Conservation (phyloP, 2,888 invertebrate species). For the Zhuqinia jingwanae region DNA sequence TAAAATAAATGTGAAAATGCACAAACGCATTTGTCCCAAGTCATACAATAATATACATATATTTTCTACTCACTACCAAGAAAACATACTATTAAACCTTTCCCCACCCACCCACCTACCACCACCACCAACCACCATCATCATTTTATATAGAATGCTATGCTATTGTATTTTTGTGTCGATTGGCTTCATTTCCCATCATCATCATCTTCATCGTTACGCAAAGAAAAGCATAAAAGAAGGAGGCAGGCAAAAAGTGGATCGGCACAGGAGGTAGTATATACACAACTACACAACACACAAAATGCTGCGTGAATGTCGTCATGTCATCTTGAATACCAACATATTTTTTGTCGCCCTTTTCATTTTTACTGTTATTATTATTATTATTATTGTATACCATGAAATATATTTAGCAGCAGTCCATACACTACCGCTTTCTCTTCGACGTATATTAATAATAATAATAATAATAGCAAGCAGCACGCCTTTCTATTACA, state of each 20-base stretch:
- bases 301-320: no score
- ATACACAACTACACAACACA: no score
- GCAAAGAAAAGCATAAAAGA: slow-evolving; percentile 17
- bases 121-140: background rate
- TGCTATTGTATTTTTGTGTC: slow-evolving; percentile 53
- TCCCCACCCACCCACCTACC: slow-evolving; percentile 6
- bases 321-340: slow-evolving; percentile 48
- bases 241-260: slow-evolving; percentile 49
- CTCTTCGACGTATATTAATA: no score
- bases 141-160: slow-evolving; percentile 24
- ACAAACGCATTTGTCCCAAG: background rate
- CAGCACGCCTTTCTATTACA: background rate
- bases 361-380: slow-evolving; percentile 37
- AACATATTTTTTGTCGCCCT: slow-evolving; percentile 21
- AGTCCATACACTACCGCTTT: no score
- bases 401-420: no score
- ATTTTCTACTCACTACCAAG: background rate
- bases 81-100: background rate
- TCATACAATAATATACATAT: background rate
- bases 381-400: no score
- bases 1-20: background rate
- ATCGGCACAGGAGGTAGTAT: slow-evolving; percentile 38
- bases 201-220: background rate
- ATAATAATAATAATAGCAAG: background rate
- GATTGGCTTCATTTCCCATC: slow-evolving; percentile 30